Percentiles rank a stretch among this genome's conserved stretches.
phyloP scores from a whole-genome alignment of 1,140 invertebrate genomes.

The Drosophila takahashii region DNA sequence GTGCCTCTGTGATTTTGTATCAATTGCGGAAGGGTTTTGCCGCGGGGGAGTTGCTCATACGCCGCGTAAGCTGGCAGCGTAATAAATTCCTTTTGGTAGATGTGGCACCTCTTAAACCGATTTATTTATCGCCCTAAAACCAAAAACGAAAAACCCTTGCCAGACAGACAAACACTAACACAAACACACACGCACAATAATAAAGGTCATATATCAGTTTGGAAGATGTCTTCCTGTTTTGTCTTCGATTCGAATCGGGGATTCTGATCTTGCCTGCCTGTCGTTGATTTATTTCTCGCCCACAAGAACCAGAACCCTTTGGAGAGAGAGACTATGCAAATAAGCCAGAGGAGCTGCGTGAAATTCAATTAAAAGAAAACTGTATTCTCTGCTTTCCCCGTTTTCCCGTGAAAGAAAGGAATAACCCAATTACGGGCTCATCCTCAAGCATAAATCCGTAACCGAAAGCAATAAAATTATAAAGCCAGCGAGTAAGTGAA shows the following conservation, averaged over 20 bases:
- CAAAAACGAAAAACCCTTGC: constrained; percentile 21
- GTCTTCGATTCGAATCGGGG: constrained; percentile 49
- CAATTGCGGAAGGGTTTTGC: constrained; percentile 52
- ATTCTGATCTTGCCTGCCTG: constrained; percentile 18
- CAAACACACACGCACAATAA: constrained; percentile 29
- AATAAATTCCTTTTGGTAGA: constrained; percentile 30
- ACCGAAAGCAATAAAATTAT: constrained; percentile 61
- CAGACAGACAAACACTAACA: background rate
- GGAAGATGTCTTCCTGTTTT: constrained; percentile 44
- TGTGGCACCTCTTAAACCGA: constrained; percentile 48
- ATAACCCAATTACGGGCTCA: constrained; percentile 50
- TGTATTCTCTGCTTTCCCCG: constrained; percentile 40
- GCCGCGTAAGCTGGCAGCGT: constrained; percentile 33
- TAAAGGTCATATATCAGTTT: constrained; percentile 60
- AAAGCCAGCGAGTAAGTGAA: constrained; percentile 38
- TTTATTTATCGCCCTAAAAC: constrained; percentile 44
- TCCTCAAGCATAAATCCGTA: constrained; percentile 45
- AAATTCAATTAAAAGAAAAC: constrained; percentile 77
- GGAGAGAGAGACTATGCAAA: constrained; percentile 29
- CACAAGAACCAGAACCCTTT: background rate
- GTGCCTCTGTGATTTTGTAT: constrained; percentile 76
- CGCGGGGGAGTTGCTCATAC: constrained; percentile 38
- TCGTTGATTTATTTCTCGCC: constrained; percentile 34
- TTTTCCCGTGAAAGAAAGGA: constrained; percentile 29
- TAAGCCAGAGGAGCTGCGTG: constrained; percentile 17